Evolutionary conservation across 2,888 invertebrate genomes (phyloP), one percentile per base, ranked within the genome.

Genomic region (Hydroisotoma schaefferi): DNA sequence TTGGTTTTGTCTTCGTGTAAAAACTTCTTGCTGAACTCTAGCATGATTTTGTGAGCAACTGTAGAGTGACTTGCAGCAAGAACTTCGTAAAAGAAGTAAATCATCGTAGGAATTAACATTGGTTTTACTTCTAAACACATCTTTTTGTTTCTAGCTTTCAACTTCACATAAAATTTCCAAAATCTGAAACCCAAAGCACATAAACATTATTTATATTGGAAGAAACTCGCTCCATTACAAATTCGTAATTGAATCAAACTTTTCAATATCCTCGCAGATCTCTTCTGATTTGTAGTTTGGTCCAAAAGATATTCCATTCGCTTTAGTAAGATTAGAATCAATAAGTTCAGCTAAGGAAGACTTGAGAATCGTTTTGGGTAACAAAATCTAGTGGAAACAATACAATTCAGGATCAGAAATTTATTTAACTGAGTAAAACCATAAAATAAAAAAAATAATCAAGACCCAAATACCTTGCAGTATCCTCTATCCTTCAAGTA

Each of bases 31-130:
- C 59, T 49, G 54, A 67, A 71, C 3, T 59, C 61, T 12, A 38
- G 23, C 29, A 57, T 61, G 12, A 71, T 48, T n/a, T 63, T 60
- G n/a, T 56, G 57, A 33, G 65, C 64, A 22, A 59, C 22, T 5
- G 48, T 48, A 22, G 58, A n/a, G 26, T 55, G 18, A 12, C 64
- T 61, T 23, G 56, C 25, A 2, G 58, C 2, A 20, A 61, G 28
- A 52, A 59, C 55, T 56, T 71, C 67, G 29, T 56, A 49, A 40
- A 59, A 68, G 55, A 71, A 69, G 26, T 67, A 55, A 18, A 69
- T 53, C 4, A 71, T 55, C 54, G 64, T 55, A 46, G 71, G 71
- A 49, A 69, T 59, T 18, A 71, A 40, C 59, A 68, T 65, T 18
- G 67, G 69, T 22, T 59, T 47, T 22, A 71, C 37, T 51, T 71